Evolutionary conservation across 2,113 vertebrate genomes (phyloP), one percentile per base, ranked within the genome.

Genomic region (Leptobrachium ailaonicum): DNA sequence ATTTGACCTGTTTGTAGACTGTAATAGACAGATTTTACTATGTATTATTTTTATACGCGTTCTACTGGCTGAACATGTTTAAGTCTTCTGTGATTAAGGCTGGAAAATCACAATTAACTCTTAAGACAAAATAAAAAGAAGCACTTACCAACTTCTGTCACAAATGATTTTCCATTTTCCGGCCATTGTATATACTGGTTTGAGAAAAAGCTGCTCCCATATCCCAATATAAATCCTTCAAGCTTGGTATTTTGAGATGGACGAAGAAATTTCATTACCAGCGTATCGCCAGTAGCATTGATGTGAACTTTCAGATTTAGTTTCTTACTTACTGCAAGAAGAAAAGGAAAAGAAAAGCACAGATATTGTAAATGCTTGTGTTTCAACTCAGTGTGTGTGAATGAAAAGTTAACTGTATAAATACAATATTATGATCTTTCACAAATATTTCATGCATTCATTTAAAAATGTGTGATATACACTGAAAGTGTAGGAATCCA

Each of bases 201-300:
- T 86, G 96, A 96, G 82, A 96, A 95, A 82, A 95, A 89, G 76
- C 83, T 96, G 89, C 94, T 95, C 73, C 98, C 98, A 2, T 98
- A 98, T 45, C 98, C 98, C 87, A 99, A 84, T 85, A 99, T 93
- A 88, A 97, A 98, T 20, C 98, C 98, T 88, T 97, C 92, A 1
- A 99, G 90, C 82, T 92, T 97, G 71, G 90, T 93, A 75, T 92
- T 94, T 41, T 91, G 87, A 58, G 86, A 92, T 56, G 95, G 93
- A 60, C 89, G 94, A 77, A 97, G 83, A 82, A 97, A 99, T 85
- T 92, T 96, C 92, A 99, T 91, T 73, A 95, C 85, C 41, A 99
- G 90, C 0, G 96, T 97, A 90, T 99, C 95, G 67, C 92, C 95
- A 14, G 95, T 96, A 40, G 94, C 92, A 32, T 94, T 98, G 88